Percentiles rank a stretch among this genome's conserved stretches.
phyloP scores from a whole-genome alignment of 2,888 invertebrate genomes.

The Cheilosia vernalis region DNA sequence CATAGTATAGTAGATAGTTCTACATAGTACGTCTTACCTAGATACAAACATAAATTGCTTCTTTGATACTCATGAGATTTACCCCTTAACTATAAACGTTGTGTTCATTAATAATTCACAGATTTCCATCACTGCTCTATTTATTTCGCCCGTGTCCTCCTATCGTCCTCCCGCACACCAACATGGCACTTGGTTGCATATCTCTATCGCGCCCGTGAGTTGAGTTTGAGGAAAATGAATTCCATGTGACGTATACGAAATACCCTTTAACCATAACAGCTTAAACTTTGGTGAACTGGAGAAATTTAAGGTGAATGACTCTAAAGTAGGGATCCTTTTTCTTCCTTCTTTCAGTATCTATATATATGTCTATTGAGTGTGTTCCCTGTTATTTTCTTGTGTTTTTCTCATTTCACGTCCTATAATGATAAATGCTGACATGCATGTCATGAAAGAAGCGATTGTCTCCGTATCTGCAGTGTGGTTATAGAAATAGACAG shows the following conservation, averaged over 20 bases:
- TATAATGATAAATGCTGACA: slow-evolving; percentile 65
- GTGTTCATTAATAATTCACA: slow-evolving; percentile 70
- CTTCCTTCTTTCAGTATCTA: slow-evolving; percentile 29
- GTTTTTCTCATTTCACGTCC: slow-evolving; percentile 22
- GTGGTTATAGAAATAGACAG: slow-evolving; percentile 27
- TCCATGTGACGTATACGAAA: slow-evolving; percentile 25
- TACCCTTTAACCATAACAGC: slow-evolving; percentile 54
- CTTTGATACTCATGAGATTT: slow-evolving; percentile 69
- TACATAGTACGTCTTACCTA: slow-evolving; percentile 56
- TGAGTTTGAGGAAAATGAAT: slow-evolving; percentile 14
- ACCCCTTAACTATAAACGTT: slow-evolving; percentile 57
- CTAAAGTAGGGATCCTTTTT: slow-evolving; percentile 55
- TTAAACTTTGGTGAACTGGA: slow-evolving; percentile 69
- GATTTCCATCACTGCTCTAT: slow-evolving; percentile 57
- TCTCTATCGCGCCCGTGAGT: neutral
- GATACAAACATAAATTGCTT: slow-evolving; percentile 46
- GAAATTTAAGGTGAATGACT: slow-evolving; percentile 73
- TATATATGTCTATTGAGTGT: slow-evolving; percentile 22
- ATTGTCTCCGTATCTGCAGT: slow-evolving; percentile 52
- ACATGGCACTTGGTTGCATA: slow-evolving; percentile 50
- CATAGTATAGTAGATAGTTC: slow-evolving; percentile 3
- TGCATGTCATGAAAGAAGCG: slow-evolving; percentile 60
- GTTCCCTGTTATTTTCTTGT: slow-evolving; percentile 12
- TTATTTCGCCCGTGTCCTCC: neutral
- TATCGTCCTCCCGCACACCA: slow-evolving; percentile 4